Evolutionary conservation across 2,797 vertebrate genomes (phyloP), one percentile per base, ranked within the genome.

Genomic region (Aphelocoma californica): DNA sequence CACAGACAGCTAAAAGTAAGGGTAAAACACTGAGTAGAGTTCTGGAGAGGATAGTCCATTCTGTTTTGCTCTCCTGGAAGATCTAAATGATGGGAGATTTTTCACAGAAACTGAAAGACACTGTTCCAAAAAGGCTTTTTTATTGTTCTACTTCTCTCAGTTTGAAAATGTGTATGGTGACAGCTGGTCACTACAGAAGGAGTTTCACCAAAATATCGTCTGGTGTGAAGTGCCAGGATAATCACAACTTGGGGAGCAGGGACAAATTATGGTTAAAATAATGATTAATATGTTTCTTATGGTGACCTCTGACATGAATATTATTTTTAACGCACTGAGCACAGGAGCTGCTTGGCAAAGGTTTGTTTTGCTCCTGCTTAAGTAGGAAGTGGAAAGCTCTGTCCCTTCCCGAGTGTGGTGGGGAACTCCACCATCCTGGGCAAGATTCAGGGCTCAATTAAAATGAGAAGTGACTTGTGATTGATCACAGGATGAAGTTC

Each of bases 1-100:
- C 82, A 38, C 91, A 94, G 32, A 84, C 54, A 9, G 77, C 84
- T 26, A 96, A 96, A 97, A 97, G 98, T 98, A 96, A 98, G 97
- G 34, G 34, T 24, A n/a, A 88, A 88, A 29, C 0, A 0, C 8
- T 56, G 51, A 34, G 38, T 7, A 13, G 18, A 54, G 36, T 14
- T 84, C 51, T 65, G 14, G 18, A 57, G 45, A 62, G 58, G 14
- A 21, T 50, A 4, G 14, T 23, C 18, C 19, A 15, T 81, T 82
- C 69, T 81, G 13, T 6, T 88, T 44, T 86, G 28, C 6, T 72
- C 36, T 89, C 29, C 48, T 64, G 57, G 56, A 81, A 72, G 29
- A 66, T 62, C n/a, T 50, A 66, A 81, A 53, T 29, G 2, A 54
- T 31, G 50, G 28, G 78, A 50, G 17, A 57, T 57, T 64, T 72